Base-by-base conservation (phyloP, 1,140 invertebrate genomes). In the Hylyphantes graminicola region DNA sequence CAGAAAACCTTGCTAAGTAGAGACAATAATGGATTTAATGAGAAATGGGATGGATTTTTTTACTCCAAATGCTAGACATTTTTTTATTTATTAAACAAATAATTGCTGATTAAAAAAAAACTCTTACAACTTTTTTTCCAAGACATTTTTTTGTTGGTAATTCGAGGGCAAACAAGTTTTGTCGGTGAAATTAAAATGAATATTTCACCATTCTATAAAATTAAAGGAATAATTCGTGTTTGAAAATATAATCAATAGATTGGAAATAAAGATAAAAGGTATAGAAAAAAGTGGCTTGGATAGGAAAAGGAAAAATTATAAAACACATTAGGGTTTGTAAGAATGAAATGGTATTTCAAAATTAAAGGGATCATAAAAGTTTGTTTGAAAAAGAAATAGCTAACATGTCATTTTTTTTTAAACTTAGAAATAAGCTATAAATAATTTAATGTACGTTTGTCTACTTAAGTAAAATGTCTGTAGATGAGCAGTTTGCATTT, bases 21-120 rank as follows among this genome's bases (percentile, higher is more conserved):
- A 80, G 65, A 64, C 77, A 70, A 80, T 80, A 73, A 81, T 81
- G 79, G 79, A 54, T 73, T 81, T 81, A 81, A 81, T 73, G 79
- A 81, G 79, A 72, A 73, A 70, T 57, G 35, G 35, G 35, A 50
- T n/a, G 17, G 13, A 48, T 61, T 53, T 63, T 68, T 73, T 53
- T 48, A 7, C 53, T 70, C 65, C 35, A 21, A 73, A 64, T 63
- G 79, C 51, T 73, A 17, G 15, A 50, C 55, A 72, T 81, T 81
- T 81, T 78, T 80, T 80, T 70, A 61, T 63, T 63, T 73, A 73
- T 81, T 81, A 73, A 70, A 63, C 35, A 70, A 73, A 70, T 78
- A 78, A 78, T 78, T 78, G 61, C 63, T 51, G n/a, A 61, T 72
- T 53, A 53, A 78, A 81, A 78, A 81, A 35, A 81, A 73, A 73